phyloP scores from a whole-genome alignment of 2,113 vertebrate species.

The Canis aureus region DNA sequence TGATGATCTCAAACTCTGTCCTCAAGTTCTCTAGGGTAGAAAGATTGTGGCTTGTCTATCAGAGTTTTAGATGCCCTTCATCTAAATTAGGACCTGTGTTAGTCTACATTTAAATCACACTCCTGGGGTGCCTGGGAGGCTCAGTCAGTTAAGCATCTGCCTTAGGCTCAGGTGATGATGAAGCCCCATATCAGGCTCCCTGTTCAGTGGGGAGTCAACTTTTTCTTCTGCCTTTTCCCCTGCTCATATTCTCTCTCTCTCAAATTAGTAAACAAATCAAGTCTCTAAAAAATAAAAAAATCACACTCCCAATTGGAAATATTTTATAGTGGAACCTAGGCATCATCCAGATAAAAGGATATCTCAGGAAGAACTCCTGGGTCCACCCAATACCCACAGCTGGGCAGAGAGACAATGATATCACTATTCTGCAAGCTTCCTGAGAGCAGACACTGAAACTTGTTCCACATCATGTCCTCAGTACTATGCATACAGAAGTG shows the following conservation, averaged over 20 bases:
- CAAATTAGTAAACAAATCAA: too few relatives aligned
- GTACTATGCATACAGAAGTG: background rate
- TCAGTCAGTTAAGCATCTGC: too few relatives aligned
- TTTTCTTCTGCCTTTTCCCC: too few relatives aligned
- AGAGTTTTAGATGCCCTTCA: background rate
- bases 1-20: background rate
- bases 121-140: too few relatives aligned
- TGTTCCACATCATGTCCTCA: accelerated
- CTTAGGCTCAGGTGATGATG: too few relatives aligned
- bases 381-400: background rate
- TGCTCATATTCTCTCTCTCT: too few relatives aligned
- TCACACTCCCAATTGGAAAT: background rate
- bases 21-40: background rate
- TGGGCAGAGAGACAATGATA: background rate
- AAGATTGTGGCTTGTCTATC: background rate
- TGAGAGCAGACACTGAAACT: background rate
- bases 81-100: background rate
- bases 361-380: background rate
- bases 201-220: too few relatives aligned
- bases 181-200: too few relatives aligned
- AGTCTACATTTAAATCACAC: background rate
- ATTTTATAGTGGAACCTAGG: background rate
- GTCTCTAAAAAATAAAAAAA: background rate
- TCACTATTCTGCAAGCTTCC: background rate
- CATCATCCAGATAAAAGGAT: background rate